Base-by-base conservation (phyloP, 2,888 invertebrate genomes). In the Deladenus siricidicola region DNA sequence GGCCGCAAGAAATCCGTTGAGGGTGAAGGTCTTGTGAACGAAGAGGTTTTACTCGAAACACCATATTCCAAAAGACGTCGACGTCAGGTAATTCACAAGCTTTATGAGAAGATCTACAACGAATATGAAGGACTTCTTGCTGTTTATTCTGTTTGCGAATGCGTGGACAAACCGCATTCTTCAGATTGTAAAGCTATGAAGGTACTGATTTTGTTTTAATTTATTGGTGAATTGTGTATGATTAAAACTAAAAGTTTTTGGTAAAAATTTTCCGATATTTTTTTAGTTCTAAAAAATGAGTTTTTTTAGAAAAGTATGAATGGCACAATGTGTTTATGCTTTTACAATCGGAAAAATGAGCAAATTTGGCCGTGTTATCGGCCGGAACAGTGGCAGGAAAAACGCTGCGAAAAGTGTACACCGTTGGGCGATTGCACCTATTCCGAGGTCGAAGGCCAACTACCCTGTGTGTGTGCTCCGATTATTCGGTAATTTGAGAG, bases 261-360 rank as follows among this genome's bases (percentile, higher is more conserved):
- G 14, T 34, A 34, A 34, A 34, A 34, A 34, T 34, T 14, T 34
- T 34, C 14, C 8, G 8, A 34, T 14, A 34, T 34, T 34, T 34
- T 10, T 34, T 34, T 34, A 34, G 14, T 34, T 39, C 21, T 23
- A 42, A 42, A 57, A 58, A 55, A 39, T 3, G n/a, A 42, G 19
- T 8, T 24, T 29, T 44, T 28, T 42, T 19, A 56, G 66, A 62
- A 72, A 42, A 56, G 57, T 23, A 56, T 49, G 19, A 70, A 70
- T 50, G 64, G 59, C 30, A 57, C 69, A 6, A 67, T 70, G 17
- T 76, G 76, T 56, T 63, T 75, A 14, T 75, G 76, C 49, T 75
- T 76, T 56, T 76, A 71, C 60, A 74, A 76, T 58, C 70, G 69
- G 60, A 77, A 77, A 54, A 74, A 74, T 51, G 70, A 68, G n/a